phyloP scores from a whole-genome alignment of 2,888 invertebrate genomes.

The Parascotia fuliginaria region DNA sequence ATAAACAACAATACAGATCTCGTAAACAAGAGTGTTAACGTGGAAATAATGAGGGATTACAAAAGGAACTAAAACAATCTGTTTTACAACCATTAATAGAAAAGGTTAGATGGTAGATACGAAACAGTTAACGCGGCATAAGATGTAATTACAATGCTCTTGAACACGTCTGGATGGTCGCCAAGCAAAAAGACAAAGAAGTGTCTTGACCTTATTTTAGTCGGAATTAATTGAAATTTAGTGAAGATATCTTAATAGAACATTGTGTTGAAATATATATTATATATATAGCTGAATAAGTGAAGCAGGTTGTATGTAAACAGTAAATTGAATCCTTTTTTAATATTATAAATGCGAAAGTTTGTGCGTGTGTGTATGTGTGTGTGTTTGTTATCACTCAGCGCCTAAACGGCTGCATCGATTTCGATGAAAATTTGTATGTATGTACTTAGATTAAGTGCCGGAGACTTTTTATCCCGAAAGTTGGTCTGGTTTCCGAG shows the following conservation, averaged over 20 bases:
- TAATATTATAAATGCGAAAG: no score
- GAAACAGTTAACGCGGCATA: slow-evolving; percentile 45
- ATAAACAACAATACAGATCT: background rate
- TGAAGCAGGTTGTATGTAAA: no score
- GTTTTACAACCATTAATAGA: slow-evolving; percentile 24
- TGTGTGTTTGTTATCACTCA: no score
- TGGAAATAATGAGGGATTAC: slow-evolving; percentile 21
- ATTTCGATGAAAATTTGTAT: no score
- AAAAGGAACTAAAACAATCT: slow-evolving; percentile 20
- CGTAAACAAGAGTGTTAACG: slow-evolving; percentile 16
- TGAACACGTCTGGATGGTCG: slow-evolving; percentile 48
- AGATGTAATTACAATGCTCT: slow-evolving; percentile 57
- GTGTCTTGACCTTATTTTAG: slow-evolving; percentile 21
- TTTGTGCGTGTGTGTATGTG: no score
- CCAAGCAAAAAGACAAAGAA: slow-evolving; percentile 48
- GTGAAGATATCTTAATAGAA: slow-evolving; percentile 40
- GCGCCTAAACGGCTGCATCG: no score
- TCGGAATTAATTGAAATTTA: slow-evolving; percentile 18
- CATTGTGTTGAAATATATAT: no score
- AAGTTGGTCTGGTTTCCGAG: no score
- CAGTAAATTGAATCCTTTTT: no score
- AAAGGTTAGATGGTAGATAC: slow-evolving; percentile 26
- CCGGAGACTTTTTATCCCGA: no score
- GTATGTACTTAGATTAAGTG: no score
- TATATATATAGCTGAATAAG: no score